These are phyloP conservation scores for Mystacornis crossleyi DNA, from an alignment of 2,113 vertebrate genomes.

Conservation along the genomic window DNA sequence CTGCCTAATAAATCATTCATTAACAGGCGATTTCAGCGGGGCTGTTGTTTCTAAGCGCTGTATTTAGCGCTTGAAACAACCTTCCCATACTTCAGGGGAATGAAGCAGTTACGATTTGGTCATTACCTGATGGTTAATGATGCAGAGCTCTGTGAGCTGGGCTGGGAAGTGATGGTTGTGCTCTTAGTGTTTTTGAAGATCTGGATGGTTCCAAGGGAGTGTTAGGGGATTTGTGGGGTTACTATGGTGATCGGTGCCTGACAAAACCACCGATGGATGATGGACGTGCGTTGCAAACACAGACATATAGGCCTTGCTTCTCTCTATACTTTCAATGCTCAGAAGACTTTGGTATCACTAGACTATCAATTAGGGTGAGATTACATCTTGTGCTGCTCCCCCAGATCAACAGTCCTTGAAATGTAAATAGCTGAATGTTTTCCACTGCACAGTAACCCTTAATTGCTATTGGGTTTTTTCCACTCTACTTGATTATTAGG, in stretches of 20 bases:
- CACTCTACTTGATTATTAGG: background rate
- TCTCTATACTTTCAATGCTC: background rate
- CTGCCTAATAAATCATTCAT: constrained; percentile 75
- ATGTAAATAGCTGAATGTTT: background rate
- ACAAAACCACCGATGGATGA: background rate
- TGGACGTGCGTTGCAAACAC: background rate
- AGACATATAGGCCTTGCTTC: background rate
- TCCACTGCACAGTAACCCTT: background rate
- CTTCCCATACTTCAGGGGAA: background rate
- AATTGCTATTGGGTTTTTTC: background rate
- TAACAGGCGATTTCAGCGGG: constrained; percentile 60
- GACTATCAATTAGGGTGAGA: background rate
- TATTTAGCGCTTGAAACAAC: constrained; percentile 10
- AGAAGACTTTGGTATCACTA: background rate
- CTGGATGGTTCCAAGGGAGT: background rate
- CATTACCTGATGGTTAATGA: constrained; percentile 62
- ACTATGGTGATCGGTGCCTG: background rate
- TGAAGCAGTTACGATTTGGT: background rate
- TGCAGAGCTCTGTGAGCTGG: background rate
- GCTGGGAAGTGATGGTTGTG: background rate
- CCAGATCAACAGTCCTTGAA: background rate
- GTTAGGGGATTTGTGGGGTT: background rate
- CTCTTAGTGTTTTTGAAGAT: background rate
- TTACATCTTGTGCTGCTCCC: background rate
- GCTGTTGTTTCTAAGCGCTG: constrained; percentile 7